Evolutionary conservation across 2,113 vertebrate genomes (phyloP).

Genomic region (Chaetodon trifascialis): DNA sequence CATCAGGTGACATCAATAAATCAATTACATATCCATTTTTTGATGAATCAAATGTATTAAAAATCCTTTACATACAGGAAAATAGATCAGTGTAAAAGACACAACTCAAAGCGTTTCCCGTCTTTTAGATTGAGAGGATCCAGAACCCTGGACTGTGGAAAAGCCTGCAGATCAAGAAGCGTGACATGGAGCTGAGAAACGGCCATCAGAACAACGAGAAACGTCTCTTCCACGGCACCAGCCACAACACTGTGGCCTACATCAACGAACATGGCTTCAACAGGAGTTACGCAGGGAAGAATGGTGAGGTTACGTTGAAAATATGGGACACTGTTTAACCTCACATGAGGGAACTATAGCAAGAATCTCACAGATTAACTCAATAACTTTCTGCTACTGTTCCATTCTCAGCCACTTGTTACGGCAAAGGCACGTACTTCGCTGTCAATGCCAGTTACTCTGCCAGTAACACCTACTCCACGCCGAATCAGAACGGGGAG

Average conservation of each 20-base stretch:
- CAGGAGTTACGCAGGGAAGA: slow-evolving; percentile 82
- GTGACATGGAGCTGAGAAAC: slow-evolving; percentile 76
- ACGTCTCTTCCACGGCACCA: slow-evolving; percentile 83
- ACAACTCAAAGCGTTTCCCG: not conserved
- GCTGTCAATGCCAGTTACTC: slow-evolving; percentile 85
- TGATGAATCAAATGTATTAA: not conserved
- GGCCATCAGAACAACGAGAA: slow-evolving; percentile 76
- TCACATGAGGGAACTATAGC: not conserved
- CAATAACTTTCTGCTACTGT: not conserved
- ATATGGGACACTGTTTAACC: not conserved
- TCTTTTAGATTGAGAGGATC: slow-evolving; percentile 80
- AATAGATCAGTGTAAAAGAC: not conserved
- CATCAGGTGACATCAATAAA: not conserved
- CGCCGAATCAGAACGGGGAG: slow-evolving; percentile 63
- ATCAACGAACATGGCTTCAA: slow-evolving; percentile 84
- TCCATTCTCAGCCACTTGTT: slow-evolving; percentile 76
- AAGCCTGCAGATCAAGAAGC: slow-evolving; percentile 75
- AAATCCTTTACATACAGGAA: not conserved
- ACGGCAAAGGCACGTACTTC: slow-evolving; percentile 90
- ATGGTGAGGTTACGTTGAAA: slow-evolving; percentile 71
- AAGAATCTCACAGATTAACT: not conserved
- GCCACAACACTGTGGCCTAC: slow-evolving; percentile 21
- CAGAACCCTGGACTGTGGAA: slow-evolving; percentile 82
- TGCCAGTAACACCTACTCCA: slow-evolving; percentile 76
- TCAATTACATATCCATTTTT: not conserved